Evolutionary conservation across 1,140 invertebrate genomes (phyloP), one percentile per base, ranked within the genome.

Genomic region (Musca vetustissima): DNA sequence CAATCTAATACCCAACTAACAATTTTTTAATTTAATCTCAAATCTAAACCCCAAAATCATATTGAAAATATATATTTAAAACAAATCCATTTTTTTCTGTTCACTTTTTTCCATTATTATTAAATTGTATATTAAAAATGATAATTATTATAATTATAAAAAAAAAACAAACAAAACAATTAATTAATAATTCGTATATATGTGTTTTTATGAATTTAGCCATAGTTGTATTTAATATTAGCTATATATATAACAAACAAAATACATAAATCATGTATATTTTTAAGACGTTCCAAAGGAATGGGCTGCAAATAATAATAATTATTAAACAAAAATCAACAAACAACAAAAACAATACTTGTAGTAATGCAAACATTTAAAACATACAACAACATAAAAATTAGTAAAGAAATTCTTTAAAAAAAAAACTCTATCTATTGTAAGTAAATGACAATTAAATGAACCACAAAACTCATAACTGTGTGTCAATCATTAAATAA

Each of bases 151-250:
- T 43, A 8, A n/a, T n/a, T n/a, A n/a, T n/a, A n/a, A n/a, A n/a
- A n/a, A n/a, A n/a, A n/a, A n/a, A n/a, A n/a, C n/a, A n/a, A 28
- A 28, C 28, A 28, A 28, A 28, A 4, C 8, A 28, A 28, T 28
- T 28, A 43, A 43, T 13, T 43, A 7, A 43, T 43, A 8, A 43
- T 43, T 43, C 6, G 6, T 43, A 43, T 43, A 13, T 43, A 43
- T 43, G 36, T 43, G 36, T 43, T 43, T 43, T 43, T 43, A 43
- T 43, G 36, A 43, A 43, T 43, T 43, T 43, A 61, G 57, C 57
- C 57, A 61, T 61, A 61, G 57, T 61, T 61, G 57, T 61, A 61
- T 61, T 61, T 61, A 61, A 61, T 61, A 61, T 61, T 61, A 61
- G 57, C 36, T 61, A 43, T 61, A 59, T 28, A 59, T 28, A 59